Evolutionary conservation across 1,140 invertebrate species (phyloP).

Genomic region (Carposina sasakii): DNA sequence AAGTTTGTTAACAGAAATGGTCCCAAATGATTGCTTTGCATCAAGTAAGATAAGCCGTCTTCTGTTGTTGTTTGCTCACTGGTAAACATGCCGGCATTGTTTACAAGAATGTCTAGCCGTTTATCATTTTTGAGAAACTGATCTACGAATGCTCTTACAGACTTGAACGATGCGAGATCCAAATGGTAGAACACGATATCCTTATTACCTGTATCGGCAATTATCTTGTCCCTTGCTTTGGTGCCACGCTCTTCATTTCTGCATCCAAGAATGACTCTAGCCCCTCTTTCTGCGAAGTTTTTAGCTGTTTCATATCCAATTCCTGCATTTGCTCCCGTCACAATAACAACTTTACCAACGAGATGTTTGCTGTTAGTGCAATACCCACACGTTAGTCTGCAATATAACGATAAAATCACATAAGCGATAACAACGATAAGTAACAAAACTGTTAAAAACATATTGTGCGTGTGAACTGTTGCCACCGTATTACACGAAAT

Average conservation of each 20-base stretch:
- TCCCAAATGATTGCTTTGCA: constrained; percentile 89
- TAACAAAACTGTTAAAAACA: too few species aligned
- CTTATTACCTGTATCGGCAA: constrained; percentile 47
- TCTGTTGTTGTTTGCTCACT: constrained; percentile 62
- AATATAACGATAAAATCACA: too few species aligned
- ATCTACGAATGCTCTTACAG: constrained; percentile 79
- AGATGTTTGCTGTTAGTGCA: not conserved
- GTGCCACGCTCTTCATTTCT: constrained; percentile 73
- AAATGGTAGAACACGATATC: constrained; percentile 62
- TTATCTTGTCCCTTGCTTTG: constrained; percentile 52
- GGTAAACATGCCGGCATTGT: constrained; percentile 78
- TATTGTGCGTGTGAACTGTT: too few species aligned
- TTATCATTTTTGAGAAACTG: constrained; percentile 76
- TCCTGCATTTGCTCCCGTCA: constrained; percentile 86
- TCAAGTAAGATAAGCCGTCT: constrained; percentile 84
- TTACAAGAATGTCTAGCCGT: constrained; percentile 82
- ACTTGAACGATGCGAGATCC: constrained; percentile 83
- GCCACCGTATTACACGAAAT: too few species aligned
- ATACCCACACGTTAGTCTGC: not conserved
- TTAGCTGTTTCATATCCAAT: constrained; percentile 86
- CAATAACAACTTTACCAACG: constrained; percentile 66
- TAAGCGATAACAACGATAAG: too few species aligned
- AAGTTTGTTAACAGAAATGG: constrained; percentile 84
- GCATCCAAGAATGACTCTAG: constrained; percentile 86
- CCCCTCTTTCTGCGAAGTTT: constrained; percentile 79